phyloP scores from a whole-genome alignment of 2,113 vertebrate genomes.

The Baryphthengus martii region DNA sequence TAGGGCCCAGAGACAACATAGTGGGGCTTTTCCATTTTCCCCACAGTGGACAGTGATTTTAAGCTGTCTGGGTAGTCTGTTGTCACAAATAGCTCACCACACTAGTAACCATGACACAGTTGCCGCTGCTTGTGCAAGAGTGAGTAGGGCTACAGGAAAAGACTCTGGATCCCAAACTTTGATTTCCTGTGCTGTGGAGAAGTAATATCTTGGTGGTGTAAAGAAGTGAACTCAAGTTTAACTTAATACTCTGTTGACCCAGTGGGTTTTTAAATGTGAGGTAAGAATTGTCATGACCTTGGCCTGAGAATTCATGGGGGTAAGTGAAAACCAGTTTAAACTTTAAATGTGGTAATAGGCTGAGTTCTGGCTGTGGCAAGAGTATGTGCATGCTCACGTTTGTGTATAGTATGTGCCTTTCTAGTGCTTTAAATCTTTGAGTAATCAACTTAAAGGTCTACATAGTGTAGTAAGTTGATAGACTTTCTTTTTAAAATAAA shows the following conservation, averaged over 20 bases:
- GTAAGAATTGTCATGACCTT: background rate
- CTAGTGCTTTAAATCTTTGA: background rate
- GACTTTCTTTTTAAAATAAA: background rate
- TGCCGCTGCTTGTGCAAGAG: rapidly evolving
- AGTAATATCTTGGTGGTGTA: background rate
- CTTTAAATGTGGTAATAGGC: background rate
- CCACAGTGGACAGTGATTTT: background rate
- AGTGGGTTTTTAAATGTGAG: background rate
- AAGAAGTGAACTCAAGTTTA: background rate
- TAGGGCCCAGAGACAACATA: background rate
- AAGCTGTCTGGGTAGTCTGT: background rate
- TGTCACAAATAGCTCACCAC: background rate
- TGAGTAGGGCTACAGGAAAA: background rate
- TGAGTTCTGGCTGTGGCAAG: background rate
- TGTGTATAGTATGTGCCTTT: background rate
- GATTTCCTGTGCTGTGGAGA: background rate
- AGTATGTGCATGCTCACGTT: background rate
- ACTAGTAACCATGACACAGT: rapidly evolving
- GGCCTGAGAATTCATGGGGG: background rate
- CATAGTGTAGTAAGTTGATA: background rate
- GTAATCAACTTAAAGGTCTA: background rate
- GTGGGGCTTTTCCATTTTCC: background rate
- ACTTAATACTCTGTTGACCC: background rate
- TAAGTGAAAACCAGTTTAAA: background rate
- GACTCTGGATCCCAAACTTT: background rate